These are phyloP conservation scores for Alfaro cultratus DNA, from an alignment of 2,797 vertebrate genomes.

Conservation along the genomic window DNA sequence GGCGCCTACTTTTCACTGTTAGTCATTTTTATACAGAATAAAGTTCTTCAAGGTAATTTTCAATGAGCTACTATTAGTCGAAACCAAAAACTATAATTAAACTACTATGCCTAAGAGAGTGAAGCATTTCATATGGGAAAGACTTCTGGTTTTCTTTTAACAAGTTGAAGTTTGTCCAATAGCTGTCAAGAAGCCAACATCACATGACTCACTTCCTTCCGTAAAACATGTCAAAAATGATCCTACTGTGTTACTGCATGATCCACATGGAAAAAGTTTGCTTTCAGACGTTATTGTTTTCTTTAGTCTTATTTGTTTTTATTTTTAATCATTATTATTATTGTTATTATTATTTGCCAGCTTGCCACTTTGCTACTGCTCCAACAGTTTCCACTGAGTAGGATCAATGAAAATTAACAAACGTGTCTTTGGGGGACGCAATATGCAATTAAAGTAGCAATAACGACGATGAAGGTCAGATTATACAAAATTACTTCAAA, in stretches of 20 bases:
- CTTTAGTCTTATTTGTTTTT: not conserved
- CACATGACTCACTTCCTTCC: not conserved
- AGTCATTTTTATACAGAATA: not conserved
- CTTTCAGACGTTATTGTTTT: not conserved
- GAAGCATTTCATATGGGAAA: not conserved
- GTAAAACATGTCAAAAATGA: not conserved
- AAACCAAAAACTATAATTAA: not conserved
- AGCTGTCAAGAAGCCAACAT: not conserved
- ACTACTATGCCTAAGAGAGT: not conserved
- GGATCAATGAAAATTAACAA: slow-evolving; percentile 1
- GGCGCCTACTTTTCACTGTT: not conserved
- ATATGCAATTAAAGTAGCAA: not conserved
- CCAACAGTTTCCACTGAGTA: not conserved
- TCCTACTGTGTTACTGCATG: not conserved
- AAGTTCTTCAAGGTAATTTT: not conserved
- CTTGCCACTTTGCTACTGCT: not conserved
- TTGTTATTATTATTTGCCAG: not conserved
- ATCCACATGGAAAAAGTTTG: not conserved
- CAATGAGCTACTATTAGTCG: not conserved
- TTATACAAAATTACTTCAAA: slow-evolving; percentile 2
- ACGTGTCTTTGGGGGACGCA: not conserved
- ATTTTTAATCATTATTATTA: not conserved
- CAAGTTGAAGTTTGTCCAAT: not conserved
- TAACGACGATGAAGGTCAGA: not conserved
- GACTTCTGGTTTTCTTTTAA: not conserved